Evolutionary conservation across 2,113 vertebrate species (phyloP).

Genomic region (Anarhynchus alexandrinus): DNA sequence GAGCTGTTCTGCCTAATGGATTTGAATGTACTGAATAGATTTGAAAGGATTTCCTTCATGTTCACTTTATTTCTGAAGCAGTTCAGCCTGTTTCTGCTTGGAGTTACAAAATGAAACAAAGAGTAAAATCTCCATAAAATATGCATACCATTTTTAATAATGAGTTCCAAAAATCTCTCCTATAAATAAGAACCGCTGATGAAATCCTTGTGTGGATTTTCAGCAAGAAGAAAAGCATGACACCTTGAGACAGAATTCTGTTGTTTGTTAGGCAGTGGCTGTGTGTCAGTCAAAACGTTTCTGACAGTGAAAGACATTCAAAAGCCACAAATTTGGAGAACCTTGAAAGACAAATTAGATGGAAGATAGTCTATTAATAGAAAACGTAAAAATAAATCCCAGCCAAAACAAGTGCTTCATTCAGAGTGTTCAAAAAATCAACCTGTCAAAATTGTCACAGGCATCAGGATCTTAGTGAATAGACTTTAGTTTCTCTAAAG

Average conservation of each 20-base stretch:
- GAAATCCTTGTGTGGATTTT: neutral
- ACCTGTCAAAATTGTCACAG: constrained; percentile 32
- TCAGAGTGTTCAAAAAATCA: neutral
- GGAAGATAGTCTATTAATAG: constrained; percentile 36
- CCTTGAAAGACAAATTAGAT: constrained; percentile 15
- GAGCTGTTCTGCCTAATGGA: constrained; percentile 19
- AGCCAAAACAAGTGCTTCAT: constrained; percentile 5
- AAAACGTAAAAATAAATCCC: constrained; percentile 27
- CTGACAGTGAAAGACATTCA: neutral
- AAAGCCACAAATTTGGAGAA: neutral
- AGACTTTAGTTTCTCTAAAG: neutral
- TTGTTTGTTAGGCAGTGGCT: neutral
- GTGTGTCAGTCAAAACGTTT: neutral
- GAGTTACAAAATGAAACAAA: constrained; percentile 18
- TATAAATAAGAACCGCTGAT: neutral
- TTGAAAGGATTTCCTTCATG: constrained; percentile 50
- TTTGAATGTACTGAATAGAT: constrained; percentile 37
- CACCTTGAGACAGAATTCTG: neutral
- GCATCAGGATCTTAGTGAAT: neutral
- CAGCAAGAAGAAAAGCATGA: neutral
- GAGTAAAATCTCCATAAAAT: constrained; percentile 29
- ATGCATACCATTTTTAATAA: neutral
- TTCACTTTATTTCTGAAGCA: constrained; percentile 46
- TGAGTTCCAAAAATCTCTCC: neutral
- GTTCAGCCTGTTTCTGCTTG: constrained; percentile 13